These are phyloP conservation scores for Oikopleura dioica DNA, from an alignment of 23 tunicate genomes.

Conservation along the genomic window DNA sequence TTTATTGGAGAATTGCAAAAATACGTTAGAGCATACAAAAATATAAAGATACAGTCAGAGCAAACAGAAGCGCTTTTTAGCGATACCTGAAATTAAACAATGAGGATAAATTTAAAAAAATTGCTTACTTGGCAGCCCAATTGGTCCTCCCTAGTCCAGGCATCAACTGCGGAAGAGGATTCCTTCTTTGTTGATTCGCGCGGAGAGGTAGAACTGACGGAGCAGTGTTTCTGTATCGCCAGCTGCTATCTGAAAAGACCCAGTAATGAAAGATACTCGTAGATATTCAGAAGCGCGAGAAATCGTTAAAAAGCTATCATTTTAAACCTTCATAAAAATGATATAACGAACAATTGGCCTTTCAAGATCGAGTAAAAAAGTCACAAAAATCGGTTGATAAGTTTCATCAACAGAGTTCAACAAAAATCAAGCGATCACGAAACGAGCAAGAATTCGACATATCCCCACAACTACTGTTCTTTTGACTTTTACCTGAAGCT, in stretches of 20 bases:
- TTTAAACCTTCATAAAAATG: no score
- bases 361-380: no score
- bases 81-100: not conserved
- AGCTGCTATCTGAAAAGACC: not conserved
- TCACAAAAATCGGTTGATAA: not conserved
- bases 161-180: not conserved
- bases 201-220: not conserved
- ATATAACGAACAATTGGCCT: no score
- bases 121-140: slow-evolving; percentile 6
- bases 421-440: no score
- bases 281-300: no score
- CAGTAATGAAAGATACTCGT: no score
- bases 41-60: not conserved
- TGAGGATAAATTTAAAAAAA: not conserved
- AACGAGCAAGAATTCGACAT: no score
- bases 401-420: not conserved
- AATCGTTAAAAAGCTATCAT: no score
- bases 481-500: no score
- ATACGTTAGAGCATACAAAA: no score
- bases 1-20: no score
- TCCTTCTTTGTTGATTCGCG: not conserved
- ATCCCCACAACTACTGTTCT: no score
- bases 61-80: not conserved
- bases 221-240: slow-evolving; percentile 10
- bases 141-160: slow-evolving; percentile 5